Evolutionary conservation across 2,113 vertebrate genomes (phyloP).

Genomic region (Donacobius atricapilla): DNA sequence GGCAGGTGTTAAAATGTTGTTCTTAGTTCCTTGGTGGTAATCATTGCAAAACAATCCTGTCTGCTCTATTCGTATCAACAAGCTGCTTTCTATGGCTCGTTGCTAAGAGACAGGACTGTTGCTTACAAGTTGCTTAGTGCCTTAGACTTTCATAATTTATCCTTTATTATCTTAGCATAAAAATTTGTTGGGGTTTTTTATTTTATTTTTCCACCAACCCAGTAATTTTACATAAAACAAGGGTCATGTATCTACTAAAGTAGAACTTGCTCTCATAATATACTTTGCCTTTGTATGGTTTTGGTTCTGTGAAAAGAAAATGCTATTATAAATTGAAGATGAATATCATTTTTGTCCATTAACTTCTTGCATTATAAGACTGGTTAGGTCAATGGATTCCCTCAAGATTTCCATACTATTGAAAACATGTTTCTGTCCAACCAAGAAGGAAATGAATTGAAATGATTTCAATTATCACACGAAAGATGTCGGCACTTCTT

Average conservation of each 20-base stretch:
- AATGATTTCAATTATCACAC: conserved; percentile 77
- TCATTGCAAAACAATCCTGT: conserved; percentile 74
- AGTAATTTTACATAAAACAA: conserved; percentile 68
- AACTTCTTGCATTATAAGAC: conserved; percentile 69
- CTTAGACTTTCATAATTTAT: conserved; percentile 78
- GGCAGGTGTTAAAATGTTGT: conserved; percentile 83
- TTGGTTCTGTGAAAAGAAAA: conserved; percentile 53
- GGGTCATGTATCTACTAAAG: conserved; percentile 47
- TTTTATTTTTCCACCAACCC: conserved; percentile 67
- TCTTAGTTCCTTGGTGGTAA: conserved; percentile 74
- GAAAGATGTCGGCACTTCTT: conserved; percentile 27
- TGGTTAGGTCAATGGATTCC: conserved; percentile 75
- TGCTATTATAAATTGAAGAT: conserved; percentile 72
- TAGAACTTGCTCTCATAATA: not conserved
- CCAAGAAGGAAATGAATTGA: conserved; percentile 74
- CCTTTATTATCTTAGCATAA: conserved; percentile 76
- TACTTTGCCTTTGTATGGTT: conserved; percentile 30
- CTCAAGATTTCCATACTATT: conserved; percentile 71
- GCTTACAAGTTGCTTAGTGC: conserved; percentile 78
- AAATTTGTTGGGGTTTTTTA: conserved; percentile 66
- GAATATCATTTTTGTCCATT: conserved; percentile 78
- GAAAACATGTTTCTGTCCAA: conserved; percentile 73
- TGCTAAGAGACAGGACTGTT: conserved; percentile 82
- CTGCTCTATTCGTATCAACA: conserved; percentile 73
- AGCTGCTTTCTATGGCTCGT: conserved; percentile 72